Conservation (phyloP, 2,888 invertebrate species). For the Rhodophaea formosa region DNA sequence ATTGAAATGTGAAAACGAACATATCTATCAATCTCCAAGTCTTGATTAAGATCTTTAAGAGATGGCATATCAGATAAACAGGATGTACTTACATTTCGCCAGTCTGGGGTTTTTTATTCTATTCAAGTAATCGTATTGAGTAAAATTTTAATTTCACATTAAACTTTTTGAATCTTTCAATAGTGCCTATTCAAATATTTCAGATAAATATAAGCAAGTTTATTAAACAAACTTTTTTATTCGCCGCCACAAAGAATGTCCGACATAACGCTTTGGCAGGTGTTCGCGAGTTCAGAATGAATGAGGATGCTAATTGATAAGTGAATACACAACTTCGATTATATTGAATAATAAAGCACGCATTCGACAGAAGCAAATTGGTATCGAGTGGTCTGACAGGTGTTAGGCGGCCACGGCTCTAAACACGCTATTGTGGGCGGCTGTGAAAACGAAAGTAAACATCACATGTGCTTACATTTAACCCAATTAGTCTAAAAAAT, state of each 20-base stretch:
- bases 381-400: constrained; percentile 46
- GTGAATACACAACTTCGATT: constrained; percentile 40
- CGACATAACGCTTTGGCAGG: constrained; percentile 38
- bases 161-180: no score
- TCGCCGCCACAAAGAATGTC: constrained; percentile 34
- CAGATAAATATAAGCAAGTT: neutral
- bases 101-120: neutral
- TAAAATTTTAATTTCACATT: no score
- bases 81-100: neutral
- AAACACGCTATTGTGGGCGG: constrained; percentile 19
- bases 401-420: constrained; percentile 18
- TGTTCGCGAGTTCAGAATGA: constrained; percentile 37
- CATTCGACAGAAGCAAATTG: constrained; percentile 45
- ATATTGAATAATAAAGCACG: constrained; percentile 27
- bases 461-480: constrained; percentile 7
- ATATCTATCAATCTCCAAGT: constrained; percentile 9
- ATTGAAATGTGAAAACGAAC: constrained; percentile 11
- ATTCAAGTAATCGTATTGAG: no score
- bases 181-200: neutral
- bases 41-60: constrained; percentile 22
- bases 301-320: constrained; percentile 47
- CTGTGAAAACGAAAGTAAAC: constrained; percentile 24
- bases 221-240: constrained; percentile 20
- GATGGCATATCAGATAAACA: neutral
- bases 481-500: neutral